Evolutionary conservation across 2,888 invertebrate genomes (phyloP), one percentile per base, ranked within the genome.

Genomic region (Temnothorax unifasciatus): DNA sequence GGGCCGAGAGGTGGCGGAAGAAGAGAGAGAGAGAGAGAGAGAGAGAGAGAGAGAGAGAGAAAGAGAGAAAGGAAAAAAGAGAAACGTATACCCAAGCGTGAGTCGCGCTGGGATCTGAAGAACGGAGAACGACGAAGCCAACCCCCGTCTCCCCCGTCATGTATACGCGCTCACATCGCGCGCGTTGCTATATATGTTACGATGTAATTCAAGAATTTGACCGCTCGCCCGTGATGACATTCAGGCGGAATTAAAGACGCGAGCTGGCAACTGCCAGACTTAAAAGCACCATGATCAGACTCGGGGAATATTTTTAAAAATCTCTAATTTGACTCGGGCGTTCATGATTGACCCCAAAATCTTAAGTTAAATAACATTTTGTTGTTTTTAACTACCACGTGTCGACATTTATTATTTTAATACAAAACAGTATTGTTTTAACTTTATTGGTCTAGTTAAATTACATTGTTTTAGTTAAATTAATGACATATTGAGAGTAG

Each of bases 131-230:
- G 63, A 50, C 44, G 41, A 85, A 41, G 74, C 71, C 34, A 47
- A 34, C 44, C 63, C 44, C 44, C 21, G 50, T 75, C 63, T 50
- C 38, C 44, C 50, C 73, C 83, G 84, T 47, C 66, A 2, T 47
- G 77, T 59, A 34, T 63, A 44, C 41, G 47, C 66, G 50, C 75
- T 50, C 75, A 83, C 76, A 85, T 83, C 85, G 81, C 82, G 74
- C 88, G 74, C 88, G 87, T 83, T 89, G 84, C 91, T 91, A 91
- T 91, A 91, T 91, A 91, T 91, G 91, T 91, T 86, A 85, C 86
- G 87, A 85, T 91, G 91, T 91, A 91, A 90, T 91, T 89, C 90
- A 91, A 91, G 91, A 91, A 91, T 91, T 91, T 84, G 85, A 87
- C 84, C 86, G 84, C 77, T 61, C 75, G 85, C 68, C 66, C 82